Conservation (phyloP, 2,113 vertebrate genomes). For the Ciconia maguari region DNA sequence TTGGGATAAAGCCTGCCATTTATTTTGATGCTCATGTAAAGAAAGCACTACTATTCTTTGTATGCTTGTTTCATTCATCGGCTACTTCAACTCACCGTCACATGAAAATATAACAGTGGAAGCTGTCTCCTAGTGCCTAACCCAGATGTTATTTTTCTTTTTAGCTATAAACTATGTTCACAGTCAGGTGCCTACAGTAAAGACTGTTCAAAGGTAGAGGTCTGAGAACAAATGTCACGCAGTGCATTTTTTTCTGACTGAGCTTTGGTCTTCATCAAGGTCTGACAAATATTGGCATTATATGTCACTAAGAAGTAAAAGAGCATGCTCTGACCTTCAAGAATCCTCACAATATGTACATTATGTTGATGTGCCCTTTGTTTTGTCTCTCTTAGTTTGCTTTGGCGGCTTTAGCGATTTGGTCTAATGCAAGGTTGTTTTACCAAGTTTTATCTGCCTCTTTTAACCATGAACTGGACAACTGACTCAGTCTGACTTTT, state of each 20-base stretch:
- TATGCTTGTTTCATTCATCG: neutral
- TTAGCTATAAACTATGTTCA: slow-evolving; percentile 12
- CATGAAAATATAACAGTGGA: neutral
- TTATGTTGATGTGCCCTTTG: slow-evolving; percentile 84
- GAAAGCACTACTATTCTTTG: accelerated
- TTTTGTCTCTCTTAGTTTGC: slow-evolving; percentile 73
- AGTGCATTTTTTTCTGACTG: slow-evolving; percentile 48
- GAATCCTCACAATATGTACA: slow-evolving; percentile 76
- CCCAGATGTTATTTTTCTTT: neutral
- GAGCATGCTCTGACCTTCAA: slow-evolving; percentile 81
- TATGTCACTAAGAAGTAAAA: slow-evolving; percentile 79
- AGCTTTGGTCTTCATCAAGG: slow-evolving; percentile 73
- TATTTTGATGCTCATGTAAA: neutral
- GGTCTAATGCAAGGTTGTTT: slow-evolving; percentile 51
- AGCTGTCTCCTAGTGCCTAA: neutral
- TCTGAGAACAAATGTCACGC: slow-evolving; percentile 73
- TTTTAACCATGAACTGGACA: slow-evolving; percentile 58
- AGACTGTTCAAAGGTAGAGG: slow-evolving; percentile 42
- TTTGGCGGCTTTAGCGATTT: slow-evolving; percentile 51
- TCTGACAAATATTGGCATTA: slow-evolving; percentile 81
- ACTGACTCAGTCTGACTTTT: neutral
- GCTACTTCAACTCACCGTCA: neutral
- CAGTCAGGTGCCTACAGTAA: slow-evolving; percentile 39
- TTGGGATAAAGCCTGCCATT: neutral
- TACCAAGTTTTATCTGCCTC: slow-evolving; percentile 55